Evolutionary conservation across 53 echinoderm and acorn worm species (phyloP).

Genomic region (Patiria pectinifera): DNA sequence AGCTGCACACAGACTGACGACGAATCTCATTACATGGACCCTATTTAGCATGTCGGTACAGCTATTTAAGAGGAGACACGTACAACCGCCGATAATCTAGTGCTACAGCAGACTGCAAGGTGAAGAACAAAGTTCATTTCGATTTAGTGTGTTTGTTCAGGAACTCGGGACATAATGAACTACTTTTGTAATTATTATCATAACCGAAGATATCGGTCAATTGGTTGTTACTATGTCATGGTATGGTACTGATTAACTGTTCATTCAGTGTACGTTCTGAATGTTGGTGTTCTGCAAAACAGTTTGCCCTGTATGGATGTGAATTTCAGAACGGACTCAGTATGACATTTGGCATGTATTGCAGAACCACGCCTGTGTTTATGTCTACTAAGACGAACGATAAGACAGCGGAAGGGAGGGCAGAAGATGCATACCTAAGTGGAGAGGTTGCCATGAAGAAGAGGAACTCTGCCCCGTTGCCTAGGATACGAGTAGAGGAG

Average conservation of each 20-base stretch:
- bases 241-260: neutral
- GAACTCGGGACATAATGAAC: neutral
- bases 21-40: too few species aligned
- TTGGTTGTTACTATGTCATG: neutral
- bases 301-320: neutral
- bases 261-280: neutral
- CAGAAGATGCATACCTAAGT: neutral
- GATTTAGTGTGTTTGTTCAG: neutral
- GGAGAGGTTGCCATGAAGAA: conserved; percentile 6
- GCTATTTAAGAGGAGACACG: neutral
- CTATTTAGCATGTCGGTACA: neutral
- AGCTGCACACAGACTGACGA: too few species aligned
- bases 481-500: conserved; percentile 76
- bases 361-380: conserved; percentile 52
- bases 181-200: neutral
- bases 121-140: neutral
- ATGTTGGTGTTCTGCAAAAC: neutral
- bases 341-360: conserved; percentile 48
- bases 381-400: conserved; percentile 33
- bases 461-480: conserved; percentile 49
- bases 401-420: neutral
- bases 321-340: neutral
- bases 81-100: neutral
- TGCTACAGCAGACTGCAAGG: neutral
- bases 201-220: neutral